phyloP scores from a whole-genome alignment of 2,797 vertebrate species.

The Halcyon smyrnensis region DNA sequence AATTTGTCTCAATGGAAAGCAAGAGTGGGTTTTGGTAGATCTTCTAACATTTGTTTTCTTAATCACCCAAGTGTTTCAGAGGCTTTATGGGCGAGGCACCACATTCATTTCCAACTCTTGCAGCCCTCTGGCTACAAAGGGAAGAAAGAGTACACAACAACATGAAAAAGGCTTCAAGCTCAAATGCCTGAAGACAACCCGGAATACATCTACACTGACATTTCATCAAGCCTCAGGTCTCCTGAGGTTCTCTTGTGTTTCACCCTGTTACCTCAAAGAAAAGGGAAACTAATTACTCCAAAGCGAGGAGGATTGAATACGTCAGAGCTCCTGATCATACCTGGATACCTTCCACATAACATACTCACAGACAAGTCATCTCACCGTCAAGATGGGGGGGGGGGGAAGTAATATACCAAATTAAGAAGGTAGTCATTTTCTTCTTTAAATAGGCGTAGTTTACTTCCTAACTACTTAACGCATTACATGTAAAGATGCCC shows the following conservation, averaged over 20 bases:
- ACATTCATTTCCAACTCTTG: not conserved
- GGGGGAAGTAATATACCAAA: accelerated
- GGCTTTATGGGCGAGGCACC: not conserved
- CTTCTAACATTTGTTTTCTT: not conserved
- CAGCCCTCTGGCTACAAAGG: not conserved
- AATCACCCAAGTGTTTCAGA: not conserved
- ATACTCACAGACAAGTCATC: not conserved
- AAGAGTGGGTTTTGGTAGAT: not conserved
- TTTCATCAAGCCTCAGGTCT: not conserved
- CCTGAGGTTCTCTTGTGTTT: not conserved
- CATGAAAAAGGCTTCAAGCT: not conserved
- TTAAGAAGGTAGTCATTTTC: not conserved
- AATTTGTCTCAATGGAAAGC: not conserved
- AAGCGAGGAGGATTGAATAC: not conserved
- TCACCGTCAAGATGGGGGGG: not conserved
- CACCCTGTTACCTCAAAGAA: not conserved
- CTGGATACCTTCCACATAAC: accelerated
- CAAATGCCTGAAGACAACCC: not conserved
- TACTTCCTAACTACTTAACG: not conserved
- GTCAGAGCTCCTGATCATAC: not conserved
- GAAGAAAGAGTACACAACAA: not conserved
- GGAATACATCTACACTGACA: not conserved
- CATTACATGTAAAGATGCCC: not conserved
- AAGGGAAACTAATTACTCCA: not conserved
- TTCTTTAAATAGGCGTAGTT: not conserved